Evolutionary conservation across 2,113 vertebrate species (phyloP).

Genomic region (Plestiodon gilberti): DNA sequence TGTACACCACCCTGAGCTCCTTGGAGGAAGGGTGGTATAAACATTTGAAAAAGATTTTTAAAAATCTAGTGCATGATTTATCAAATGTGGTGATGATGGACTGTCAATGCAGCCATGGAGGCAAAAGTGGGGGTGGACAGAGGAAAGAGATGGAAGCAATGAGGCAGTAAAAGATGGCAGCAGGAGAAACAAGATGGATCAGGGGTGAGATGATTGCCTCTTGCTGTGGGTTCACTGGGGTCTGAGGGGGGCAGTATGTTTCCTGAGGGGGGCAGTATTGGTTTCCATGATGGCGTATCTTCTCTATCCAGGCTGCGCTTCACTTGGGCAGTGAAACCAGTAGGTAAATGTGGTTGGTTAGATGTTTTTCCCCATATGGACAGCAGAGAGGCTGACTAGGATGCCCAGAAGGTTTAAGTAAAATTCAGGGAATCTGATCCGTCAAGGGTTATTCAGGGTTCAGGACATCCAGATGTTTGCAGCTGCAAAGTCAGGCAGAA

Average conservation of each 20-base stretch:
- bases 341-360: background rate
- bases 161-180: background rate
- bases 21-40: too few relatives aligned
- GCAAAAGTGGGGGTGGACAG: too few relatives aligned
- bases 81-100: background rate
- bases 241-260: background rate
- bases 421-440: background rate
- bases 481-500: background rate
- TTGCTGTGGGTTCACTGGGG: background rate
- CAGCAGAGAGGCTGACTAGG: background rate
- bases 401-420: background rate
- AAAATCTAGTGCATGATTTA: background rate
- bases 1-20: too few relatives aligned
- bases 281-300: background rate
- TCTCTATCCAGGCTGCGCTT: background rate
- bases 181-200: background rate
- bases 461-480: background rate
- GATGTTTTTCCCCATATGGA: background rate
- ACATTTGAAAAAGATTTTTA: too few relatives aligned
- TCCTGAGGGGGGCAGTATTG: too few relatives aligned
- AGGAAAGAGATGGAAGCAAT: background rate
- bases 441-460: background rate
- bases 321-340: too few relatives aligned
- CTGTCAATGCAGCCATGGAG: background rate
- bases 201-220: background rate